A percentile compares a stretch with the other conserved stretches of the same genome.
These are phyloP conservation scores for Dunckerocampus dactyliophorus DNA, from an alignment of 2,113 vertebrate genomes.

Conservation along the genomic window DNA sequence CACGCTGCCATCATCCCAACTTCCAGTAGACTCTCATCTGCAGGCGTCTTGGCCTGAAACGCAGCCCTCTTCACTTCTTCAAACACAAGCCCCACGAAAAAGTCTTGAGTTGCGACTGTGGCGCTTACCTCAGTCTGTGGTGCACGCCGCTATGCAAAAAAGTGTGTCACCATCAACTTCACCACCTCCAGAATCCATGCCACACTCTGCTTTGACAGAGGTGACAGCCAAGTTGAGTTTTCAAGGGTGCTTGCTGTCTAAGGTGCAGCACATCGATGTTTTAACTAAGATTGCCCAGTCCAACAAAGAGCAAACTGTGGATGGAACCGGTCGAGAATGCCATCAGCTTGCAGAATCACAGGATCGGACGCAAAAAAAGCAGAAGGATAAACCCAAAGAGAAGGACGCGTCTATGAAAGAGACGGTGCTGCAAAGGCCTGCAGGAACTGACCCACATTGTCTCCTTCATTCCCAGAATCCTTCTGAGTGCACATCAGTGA, in stretches of 20 bases:
- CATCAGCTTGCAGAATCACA: conserved; percentile 32
- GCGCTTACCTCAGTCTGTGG: conserved; percentile 46
- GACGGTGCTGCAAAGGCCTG: conserved; percentile 35
- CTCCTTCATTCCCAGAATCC: conserved; percentile 70
- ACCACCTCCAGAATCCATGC: neutral
- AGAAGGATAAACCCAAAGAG: conserved; percentile 30
- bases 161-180: conserved; percentile 1
- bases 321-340: neutral
- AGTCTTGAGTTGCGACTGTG: conserved; percentile 44
- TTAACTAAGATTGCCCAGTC: conserved; percentile 7
- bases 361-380: conserved; percentile 23
- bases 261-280: conserved; percentile 10
- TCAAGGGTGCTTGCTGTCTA: conserved; percentile 21
- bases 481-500: conserved; percentile 67
- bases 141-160: conserved; percentile 22
- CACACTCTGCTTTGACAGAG: conserved; percentile 11
- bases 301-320: conserved; percentile 19
- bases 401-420: conserved; percentile 24
- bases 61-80: neutral
- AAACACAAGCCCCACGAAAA: too few species aligned
- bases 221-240: conserved; percentile 32
- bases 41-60: conserved; percentile 6
- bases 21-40: conserved; percentile 6
- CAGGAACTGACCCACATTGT: conserved; percentile 60
- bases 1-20: conserved; percentile 10